phyloP scores from a whole-genome alignment of 23 tunicate species.

The Trididemnum clinides region DNA sequence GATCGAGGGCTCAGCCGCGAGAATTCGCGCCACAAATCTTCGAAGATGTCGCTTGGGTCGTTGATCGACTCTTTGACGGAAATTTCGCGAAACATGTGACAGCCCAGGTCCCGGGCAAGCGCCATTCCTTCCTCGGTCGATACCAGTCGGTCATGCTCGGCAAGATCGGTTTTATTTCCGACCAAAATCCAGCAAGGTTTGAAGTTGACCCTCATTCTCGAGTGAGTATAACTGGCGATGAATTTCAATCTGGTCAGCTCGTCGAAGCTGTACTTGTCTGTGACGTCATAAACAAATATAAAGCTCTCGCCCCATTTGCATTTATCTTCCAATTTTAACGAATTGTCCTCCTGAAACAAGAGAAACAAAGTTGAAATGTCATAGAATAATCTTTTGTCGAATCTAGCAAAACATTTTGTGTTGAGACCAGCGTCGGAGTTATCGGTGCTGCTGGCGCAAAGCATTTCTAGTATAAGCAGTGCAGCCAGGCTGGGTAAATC shows the following conservation, averaged over 20 bases:
- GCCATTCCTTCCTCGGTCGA: constrained; percentile 65
- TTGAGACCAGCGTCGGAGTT: too few relatives aligned
- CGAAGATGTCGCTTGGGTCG: constrained; percentile 57
- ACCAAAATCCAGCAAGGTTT: constrained; percentile 65
- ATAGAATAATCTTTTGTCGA: too few relatives aligned
- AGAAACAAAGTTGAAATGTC: background rate
- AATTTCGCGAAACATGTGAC: constrained; percentile 83
- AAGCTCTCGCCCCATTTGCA: constrained; percentile 88
- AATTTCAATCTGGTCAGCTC: constrained; percentile 77
- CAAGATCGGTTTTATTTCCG: constrained; percentile 74
- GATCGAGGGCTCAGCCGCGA: constrained; percentile 67
- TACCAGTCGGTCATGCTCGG: constrained; percentile 66
- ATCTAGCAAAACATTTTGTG: too few relatives aligned
- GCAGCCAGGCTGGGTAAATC: too few relatives aligned
- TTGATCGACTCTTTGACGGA: constrained; percentile 81
- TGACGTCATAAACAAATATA: constrained; percentile 79
- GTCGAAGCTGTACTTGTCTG: constrained; percentile 83
- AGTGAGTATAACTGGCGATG: constrained; percentile 75
- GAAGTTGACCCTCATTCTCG: constrained; percentile 49
- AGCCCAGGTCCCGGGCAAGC: constrained; percentile 71
- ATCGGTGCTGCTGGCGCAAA: too few relatives aligned
- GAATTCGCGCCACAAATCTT: constrained; percentile 77
- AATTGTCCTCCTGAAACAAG: constrained; percentile 61
- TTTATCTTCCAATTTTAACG: constrained; percentile 67
- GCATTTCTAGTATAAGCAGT: too few relatives aligned